Base-by-base conservation (phyloP, 2,113 vertebrate genomes). In the Menidia beryllina region DNA sequence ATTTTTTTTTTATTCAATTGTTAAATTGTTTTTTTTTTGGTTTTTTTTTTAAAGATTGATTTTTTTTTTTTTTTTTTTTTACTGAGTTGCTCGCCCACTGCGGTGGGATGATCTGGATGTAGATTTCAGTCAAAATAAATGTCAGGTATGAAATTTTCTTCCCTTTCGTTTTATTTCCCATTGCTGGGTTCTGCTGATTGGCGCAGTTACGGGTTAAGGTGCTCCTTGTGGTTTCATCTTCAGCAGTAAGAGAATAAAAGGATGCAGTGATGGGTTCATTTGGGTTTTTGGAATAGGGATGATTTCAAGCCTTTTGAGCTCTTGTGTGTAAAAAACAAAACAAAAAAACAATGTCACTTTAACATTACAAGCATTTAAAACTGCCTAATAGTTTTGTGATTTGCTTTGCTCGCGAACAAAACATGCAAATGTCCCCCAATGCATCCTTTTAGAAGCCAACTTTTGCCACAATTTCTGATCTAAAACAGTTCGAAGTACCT, bases 121-220 rank as follows among this genome's bases (percentile, higher is more conserved):
- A 63, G 69, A 27, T 52, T 55, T 61, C 52, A 65, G 71, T 84
- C 61, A 49, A 24, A 70, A 71, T 73, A 73, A 47, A 73, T 25
- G 23, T 60, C 17, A 53, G 14, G 20, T 7, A 23, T 47, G 2
- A 26, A 30, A 53, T 74, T 45, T 34, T 34, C 10, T 30, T 34
- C 10, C 10, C 10, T 34, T 34, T 34, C 2, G 1, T 8, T 34
- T 34, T 34, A 1, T 8, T 36, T 25, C 48, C 52, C 25, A 27
- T 3, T 39, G 58, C 61, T 49, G 55, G 72, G 51, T 69, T 63
- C 60, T 67, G 49, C 54, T 50, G 27, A 34, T 11, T 15, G 39
- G 26, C 8, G 23, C 14, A 3, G 17, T 27, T 12, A 38, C 17
- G 39, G 39, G 39, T 41, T 15, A 41, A 41, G 14, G 14, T 15